Percentiles rank a stretch among this genome's conserved stretches.
phyloP scores from a whole-genome alignment of 1,140 invertebrate genomes.

The Tetragnatha versicolor region DNA sequence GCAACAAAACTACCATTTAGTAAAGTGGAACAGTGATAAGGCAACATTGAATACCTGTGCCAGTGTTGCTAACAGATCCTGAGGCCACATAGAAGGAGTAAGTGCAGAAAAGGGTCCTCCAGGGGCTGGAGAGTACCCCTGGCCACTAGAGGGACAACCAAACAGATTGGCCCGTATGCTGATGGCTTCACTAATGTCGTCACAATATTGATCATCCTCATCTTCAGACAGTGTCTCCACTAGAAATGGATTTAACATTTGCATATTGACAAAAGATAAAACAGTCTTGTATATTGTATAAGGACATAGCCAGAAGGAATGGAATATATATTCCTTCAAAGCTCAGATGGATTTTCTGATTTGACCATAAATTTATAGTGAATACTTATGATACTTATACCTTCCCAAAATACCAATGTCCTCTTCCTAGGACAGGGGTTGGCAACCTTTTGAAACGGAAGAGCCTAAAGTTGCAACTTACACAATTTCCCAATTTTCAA shows the following conservation, averaged over 20 bases:
- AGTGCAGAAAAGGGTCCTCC: conserved; percentile 79
- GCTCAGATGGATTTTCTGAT: conserved; percentile 9
- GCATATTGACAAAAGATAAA: conserved; percentile 10
- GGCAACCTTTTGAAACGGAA: too few relatives aligned
- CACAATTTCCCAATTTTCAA: too few relatives aligned
- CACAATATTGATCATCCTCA: conserved; percentile 72
- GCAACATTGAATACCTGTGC: conserved; percentile 64
- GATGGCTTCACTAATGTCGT: conserved; percentile 63
- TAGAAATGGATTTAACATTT: conserved; percentile 29
- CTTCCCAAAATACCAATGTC: background rate
- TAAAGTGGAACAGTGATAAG: background rate
- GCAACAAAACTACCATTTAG: background rate
- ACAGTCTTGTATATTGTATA: conserved; percentile 19
- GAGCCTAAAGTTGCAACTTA: too few relatives aligned
- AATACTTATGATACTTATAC: background rate
- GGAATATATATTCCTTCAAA: conserved; percentile 2
- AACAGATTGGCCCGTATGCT: conserved; percentile 67
- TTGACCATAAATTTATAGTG: background rate
- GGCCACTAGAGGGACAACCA: conserved; percentile 58
- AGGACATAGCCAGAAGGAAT: background rate
- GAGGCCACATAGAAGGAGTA: conserved; percentile 95
- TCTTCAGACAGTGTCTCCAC: conserved; percentile 83
- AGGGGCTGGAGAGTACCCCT: conserved; percentile 60
- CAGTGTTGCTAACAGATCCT: conserved; percentile 86
- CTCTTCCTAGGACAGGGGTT: too few relatives aligned